phyloP scores from a whole-genome alignment of 2,888 invertebrate genomes.

The Plagodis pulveraria region DNA sequence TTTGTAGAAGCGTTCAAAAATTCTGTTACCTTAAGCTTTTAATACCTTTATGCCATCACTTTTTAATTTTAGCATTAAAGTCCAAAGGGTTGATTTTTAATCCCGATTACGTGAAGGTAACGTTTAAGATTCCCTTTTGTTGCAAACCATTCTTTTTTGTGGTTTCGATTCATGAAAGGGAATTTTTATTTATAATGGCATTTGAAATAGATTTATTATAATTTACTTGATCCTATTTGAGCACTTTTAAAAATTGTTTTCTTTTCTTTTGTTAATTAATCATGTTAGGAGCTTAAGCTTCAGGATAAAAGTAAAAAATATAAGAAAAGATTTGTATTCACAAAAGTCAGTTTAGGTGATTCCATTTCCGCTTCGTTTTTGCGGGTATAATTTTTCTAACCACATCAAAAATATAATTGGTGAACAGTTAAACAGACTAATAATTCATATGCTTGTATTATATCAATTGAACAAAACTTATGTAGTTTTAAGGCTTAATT shows the following conservation, averaged over 20 bases:
- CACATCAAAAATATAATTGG: no score
- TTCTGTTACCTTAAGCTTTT: conserved; percentile 81
- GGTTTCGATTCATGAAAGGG: conserved; percentile 58
- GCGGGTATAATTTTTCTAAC: neutral
- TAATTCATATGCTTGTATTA: no score
- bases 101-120: conserved; percentile 72
- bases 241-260: conserved; percentile 17
- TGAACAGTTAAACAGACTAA: no score
- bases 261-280: conserved; percentile 20
- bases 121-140: conserved; percentile 64
- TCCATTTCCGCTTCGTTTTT: neutral
- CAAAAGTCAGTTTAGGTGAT: no score
- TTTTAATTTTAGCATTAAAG: conserved; percentile 80
- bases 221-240: conserved; percentile 24
- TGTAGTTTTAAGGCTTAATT: neutral
- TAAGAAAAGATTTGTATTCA: no score
- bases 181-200: conserved; percentile 45
- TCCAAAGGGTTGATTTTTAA: conserved; percentile 76
- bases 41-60: conserved; percentile 82
- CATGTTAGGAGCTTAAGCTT: conserved; percentile 22
- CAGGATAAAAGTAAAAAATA: no score
- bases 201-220: conserved; percentile 43
- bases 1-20: conserved; percentile 71
- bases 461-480: no score
- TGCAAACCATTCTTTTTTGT: conserved; percentile 59